Base-by-base conservation (phyloP, 2,888 invertebrate species). In the Hipparchia sbordonii region DNA sequence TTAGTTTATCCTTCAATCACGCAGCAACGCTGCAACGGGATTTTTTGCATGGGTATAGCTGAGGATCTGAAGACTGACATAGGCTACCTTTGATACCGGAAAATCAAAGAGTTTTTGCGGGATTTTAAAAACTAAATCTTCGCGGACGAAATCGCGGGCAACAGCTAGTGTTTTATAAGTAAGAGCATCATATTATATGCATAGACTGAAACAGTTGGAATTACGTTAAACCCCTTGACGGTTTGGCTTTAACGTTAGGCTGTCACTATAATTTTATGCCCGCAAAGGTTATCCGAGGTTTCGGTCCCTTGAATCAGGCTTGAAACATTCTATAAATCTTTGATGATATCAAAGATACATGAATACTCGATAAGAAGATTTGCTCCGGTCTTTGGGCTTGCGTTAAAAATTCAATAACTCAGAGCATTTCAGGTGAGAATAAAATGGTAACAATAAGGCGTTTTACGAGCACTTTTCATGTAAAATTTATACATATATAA, bases 371-470 rank as follows among this genome's bases (percentile, higher is more conserved):
- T 59, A 59, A 59, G 59, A 59, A 57, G 46, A 68, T 68, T 33
- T 51, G n/a, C 48, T 33, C 23, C 48, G 13, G 57, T 57, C 10
- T 33, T 59, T 5, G 59, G 46, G 13, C 48, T 46, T n/a, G 12
- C 39, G 45, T 67, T 67, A 67, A 67, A 67, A 67, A 67, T 67
- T 67, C 67, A 57, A 67, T 67, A 67, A 67, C 57, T 67, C 46
- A 39, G 67, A 57, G 46, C 57, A 67, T 46, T 4, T 57, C 57
- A 46, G 23, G 46, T 46, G 67, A 46, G 46, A 13, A 57, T 23
- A 67, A 67, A 67, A 57, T 23, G 67, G 48, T 6, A 67, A 67
- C 67, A 67, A 67, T 67, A 67, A 23, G 13, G 67, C 56, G 45
- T 57, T 46, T 67, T 67, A 57, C 46, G 67, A 57, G 45, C 46